Conservation (phyloP, 2,888 invertebrate species). For the Eucriotettix oculatus region DNA sequence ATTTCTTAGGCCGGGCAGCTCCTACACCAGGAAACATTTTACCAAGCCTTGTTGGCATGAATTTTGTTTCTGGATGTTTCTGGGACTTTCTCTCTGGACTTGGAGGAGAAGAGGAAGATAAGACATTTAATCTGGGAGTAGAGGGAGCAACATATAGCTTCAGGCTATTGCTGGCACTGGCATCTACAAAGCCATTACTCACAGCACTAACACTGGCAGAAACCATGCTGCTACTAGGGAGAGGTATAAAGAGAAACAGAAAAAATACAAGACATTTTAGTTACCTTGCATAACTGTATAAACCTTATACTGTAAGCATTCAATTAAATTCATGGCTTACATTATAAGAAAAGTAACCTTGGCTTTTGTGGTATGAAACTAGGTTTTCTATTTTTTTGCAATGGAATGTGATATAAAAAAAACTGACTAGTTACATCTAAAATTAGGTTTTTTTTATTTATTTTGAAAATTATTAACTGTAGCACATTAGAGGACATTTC, state of each 20-base stretch:
- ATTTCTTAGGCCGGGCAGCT: background rate
- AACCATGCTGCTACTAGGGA: slow-evolving; percentile 6
- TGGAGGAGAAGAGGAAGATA: background rate
- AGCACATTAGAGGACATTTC: too few relatives aligned
- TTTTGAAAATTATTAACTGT: too few relatives aligned
- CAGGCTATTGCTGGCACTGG: background rate
- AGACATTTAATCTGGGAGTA: slow-evolving; percentile 10
- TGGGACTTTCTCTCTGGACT: too few relatives aligned
- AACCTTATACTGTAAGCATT: background rate
- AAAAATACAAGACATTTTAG: slow-evolving; percentile 10
- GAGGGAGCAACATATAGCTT: slow-evolving; percentile 5
- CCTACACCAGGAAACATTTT: slow-evolving; percentile 4
- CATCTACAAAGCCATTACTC: slow-evolving; percentile 3
- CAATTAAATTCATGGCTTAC: too few relatives aligned
- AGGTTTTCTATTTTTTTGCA: too few relatives aligned
- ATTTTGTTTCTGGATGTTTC: background rate
- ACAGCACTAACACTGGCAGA: slow-evolving; percentile 2
- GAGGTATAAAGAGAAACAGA: slow-evolving; percentile 6
- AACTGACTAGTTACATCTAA: too few relatives aligned
- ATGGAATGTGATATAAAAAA: too few relatives aligned
- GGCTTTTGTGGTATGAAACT: too few relatives aligned
- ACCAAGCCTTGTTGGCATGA: slow-evolving; percentile 4
- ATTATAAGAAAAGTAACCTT: too few relatives aligned
- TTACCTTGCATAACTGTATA: background rate
- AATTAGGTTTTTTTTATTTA: too few relatives aligned